These are phyloP conservation scores for Hartigia nigra DNA, from an alignment of 2,888 invertebrate species.

Conservation along the genomic window DNA sequence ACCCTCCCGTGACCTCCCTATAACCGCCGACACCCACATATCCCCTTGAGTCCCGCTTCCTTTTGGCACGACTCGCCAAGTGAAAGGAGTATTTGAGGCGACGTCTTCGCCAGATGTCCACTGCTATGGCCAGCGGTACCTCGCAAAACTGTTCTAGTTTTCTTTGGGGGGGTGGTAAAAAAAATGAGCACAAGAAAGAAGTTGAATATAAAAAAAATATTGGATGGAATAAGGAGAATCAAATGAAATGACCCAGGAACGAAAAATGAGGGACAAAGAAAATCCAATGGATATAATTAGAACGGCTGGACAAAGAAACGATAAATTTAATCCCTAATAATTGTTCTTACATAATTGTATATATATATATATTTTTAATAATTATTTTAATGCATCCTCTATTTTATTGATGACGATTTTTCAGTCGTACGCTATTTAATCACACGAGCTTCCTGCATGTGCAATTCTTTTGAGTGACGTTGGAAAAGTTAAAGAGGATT, in stretches of 20 bases:
- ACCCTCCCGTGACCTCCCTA: not conserved
- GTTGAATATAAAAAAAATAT: not conserved
- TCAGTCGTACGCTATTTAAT: not conserved
- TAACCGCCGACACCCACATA: not conserved
- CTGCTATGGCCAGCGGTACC: not conserved
- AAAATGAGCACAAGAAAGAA: not conserved
- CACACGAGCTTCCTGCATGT: not conserved
- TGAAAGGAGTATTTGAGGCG: not conserved
- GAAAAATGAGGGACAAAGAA: not conserved
- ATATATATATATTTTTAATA: too few relatives aligned
- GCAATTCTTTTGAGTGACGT: not conserved
- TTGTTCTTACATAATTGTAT: too few relatives aligned
- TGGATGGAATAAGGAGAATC: not conserved
- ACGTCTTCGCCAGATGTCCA: constrained; percentile 19
- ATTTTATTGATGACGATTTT: not conserved
- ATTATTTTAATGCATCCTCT: too few relatives aligned
- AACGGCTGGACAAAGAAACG: not conserved
- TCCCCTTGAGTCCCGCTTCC: not conserved
- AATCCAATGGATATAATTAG: not conserved
- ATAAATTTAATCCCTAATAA: not conserved
- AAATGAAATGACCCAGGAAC: not conserved
- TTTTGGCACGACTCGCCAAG: not conserved
- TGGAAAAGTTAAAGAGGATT: not conserved
- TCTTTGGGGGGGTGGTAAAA: constrained; percentile 19
- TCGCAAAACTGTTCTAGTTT: not conserved